Percentiles rank a stretch among this genome's conserved stretches.
phyloP scores from a whole-genome alignment of 30 jellyfish, hydroid and myxozoan species.

The Chrysaora quinquecirrha region DNA sequence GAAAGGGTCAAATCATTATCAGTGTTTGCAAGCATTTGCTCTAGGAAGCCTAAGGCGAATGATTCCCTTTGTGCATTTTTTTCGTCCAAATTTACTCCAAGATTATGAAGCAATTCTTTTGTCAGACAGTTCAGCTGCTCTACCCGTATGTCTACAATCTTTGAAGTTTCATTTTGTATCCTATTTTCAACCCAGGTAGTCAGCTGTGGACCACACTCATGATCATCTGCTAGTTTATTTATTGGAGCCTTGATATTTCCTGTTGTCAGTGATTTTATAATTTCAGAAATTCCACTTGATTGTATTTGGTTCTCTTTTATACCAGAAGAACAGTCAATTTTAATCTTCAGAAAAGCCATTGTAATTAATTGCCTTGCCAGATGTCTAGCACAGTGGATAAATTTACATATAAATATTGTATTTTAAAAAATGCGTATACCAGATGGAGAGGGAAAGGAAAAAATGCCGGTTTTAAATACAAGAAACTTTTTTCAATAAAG shows the following conservation, averaged over 20 bases:
- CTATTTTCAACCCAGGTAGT: conserved; percentile 14
- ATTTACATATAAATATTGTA: too few relatives aligned
- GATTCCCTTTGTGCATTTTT: background rate
- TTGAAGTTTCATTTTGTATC: conserved; percentile 5
- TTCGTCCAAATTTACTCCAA: background rate
- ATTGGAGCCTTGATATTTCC: conserved; percentile 25
- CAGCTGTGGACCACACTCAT: background rate
- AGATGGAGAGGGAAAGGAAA: background rate
- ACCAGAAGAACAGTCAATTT: conserved; percentile 17
- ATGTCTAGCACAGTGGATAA: too few relatives aligned
- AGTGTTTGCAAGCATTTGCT: background rate
- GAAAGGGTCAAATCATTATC: background rate
- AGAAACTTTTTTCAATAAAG: background rate
- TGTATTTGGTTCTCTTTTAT: background rate
- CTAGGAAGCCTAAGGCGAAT: background rate
- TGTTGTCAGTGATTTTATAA: conserved; percentile 1
- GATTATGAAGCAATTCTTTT: background rate
- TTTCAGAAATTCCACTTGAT: too few relatives aligned
- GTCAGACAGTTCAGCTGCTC: background rate
- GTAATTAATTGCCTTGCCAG: too few relatives aligned
- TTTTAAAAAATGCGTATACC: background rate
- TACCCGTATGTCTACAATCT: background rate
- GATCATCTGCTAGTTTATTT: conserved; percentile 2
- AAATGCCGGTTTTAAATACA: background rate
- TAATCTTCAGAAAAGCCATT: background rate